Conservation (phyloP, 1,140 invertebrate genomes). For the Drosophila bifasciata region DNA sequence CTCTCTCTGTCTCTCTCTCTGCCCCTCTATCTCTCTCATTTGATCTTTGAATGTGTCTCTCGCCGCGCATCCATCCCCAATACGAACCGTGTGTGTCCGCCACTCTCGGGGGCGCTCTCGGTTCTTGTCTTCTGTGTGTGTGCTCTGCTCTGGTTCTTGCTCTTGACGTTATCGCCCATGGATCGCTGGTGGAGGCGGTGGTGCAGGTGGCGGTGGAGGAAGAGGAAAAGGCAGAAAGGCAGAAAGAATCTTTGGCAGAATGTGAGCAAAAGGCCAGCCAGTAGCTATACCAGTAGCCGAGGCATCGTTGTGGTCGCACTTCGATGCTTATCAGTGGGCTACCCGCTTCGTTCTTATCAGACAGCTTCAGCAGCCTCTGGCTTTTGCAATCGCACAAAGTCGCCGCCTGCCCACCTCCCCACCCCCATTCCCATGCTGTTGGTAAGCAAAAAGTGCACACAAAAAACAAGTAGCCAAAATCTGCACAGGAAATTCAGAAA, state of each 20-base stretch:
- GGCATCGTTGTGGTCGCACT: slow-evolving; percentile 1
- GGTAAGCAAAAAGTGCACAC: slow-evolving; percentile 2
- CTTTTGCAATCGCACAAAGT: slow-evolving; percentile 27
- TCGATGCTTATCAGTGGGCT: slow-evolving; percentile 31
- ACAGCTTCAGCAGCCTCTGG: no score
- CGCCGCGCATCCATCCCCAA: no score
- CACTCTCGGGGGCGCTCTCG: slow-evolving; percentile 16
- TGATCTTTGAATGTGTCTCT: no score
- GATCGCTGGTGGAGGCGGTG: slow-evolving; percentile 8
- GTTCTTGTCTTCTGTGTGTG: slow-evolving; percentile 6
- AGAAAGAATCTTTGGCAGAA: not conserved
- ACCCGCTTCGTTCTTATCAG: slow-evolving; percentile 21
- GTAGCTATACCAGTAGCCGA: not conserved
- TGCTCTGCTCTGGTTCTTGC: slow-evolving; percentile 15
- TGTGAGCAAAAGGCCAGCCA: not conserved
- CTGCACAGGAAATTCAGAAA: no score
- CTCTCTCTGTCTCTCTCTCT: not conserved
- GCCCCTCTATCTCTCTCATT: no score
- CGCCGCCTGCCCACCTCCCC: no score
- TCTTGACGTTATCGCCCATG: slow-evolving; percentile 33
- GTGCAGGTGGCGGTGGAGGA: no score
- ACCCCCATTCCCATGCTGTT: not conserved
- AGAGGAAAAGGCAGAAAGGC: not conserved
- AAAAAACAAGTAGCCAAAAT: no score
- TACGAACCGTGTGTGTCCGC: no score